phyloP scores from a whole-genome alignment of 2,797 vertebrate species.

The Cossypha polioptera region DNA sequence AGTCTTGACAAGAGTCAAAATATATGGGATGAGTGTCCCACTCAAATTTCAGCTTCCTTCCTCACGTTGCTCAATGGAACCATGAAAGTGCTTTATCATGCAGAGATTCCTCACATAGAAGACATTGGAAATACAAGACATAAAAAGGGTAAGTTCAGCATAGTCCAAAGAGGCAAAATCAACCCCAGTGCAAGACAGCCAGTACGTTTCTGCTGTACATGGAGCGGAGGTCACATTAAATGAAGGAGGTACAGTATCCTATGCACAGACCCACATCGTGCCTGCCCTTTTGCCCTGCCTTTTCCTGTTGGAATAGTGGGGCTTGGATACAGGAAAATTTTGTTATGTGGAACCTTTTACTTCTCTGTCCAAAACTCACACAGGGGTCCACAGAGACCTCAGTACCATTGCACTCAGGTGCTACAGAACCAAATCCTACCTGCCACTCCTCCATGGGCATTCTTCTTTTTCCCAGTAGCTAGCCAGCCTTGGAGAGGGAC shows the following conservation, averaged over 20 bases:
- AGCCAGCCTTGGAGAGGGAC: background rate
- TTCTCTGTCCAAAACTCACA: background rate
- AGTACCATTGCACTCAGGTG: background rate
- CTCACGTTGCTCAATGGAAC: background rate
- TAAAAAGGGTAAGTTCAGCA: background rate
- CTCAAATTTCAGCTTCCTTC: background rate
- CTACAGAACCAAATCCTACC: background rate
- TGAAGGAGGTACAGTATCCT: background rate
- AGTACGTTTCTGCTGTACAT: background rate
- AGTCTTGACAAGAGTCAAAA: background rate
- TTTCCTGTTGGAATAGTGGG: background rate
- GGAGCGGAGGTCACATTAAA: background rate
- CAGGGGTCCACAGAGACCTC: background rate
- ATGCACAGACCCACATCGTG: fast-evolving
- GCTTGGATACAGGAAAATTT: background rate
- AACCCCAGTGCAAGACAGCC: background rate
- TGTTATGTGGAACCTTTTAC: background rate
- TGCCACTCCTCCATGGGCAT: background rate
- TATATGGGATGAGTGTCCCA: background rate
- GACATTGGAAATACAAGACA: background rate
- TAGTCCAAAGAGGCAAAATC: background rate
- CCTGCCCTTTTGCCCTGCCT: background rate
- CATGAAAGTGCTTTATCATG: background rate
- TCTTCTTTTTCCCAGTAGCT: background rate
- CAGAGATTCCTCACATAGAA: background rate